Conservation (phyloP, 2,888 invertebrate species). For the Cordilura impudica region DNA sequence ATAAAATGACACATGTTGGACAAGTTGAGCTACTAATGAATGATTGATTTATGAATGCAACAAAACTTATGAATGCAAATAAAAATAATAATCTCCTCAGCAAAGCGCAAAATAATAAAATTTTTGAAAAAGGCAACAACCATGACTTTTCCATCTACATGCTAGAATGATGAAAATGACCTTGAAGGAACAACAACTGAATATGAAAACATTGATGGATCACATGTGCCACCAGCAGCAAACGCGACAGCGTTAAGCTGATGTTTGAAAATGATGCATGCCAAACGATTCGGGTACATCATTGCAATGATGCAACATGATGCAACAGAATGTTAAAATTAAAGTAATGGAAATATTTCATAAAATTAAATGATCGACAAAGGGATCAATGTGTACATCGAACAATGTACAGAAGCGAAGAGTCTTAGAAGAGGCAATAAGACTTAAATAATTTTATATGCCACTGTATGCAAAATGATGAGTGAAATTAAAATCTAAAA, state of each 20-base stretch:
- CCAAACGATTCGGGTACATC: not conserved
- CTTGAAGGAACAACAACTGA: constrained; percentile 52
- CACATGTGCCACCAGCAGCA: constrained; percentile 50
- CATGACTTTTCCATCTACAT: constrained; percentile 50
- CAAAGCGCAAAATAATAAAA: constrained; percentile 1
- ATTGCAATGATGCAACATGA: constrained; percentile 10
- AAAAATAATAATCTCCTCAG: constrained; percentile 25
- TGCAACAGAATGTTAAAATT: constrained; percentile 25
- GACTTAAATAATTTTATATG: constrained; percentile 29
- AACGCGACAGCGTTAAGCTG: constrained; percentile 45
- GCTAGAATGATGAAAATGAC: constrained; percentile 58
- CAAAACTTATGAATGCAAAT: constrained; percentile 45
- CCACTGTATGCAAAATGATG: constrained; percentile 47
- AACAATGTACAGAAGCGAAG: constrained; percentile 11
- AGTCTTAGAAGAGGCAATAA: constrained; percentile 18
- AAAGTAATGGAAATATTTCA: constrained; percentile 1
- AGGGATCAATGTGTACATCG: constrained; percentile 56
- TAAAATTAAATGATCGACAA: constrained; percentile 59
- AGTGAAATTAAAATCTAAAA: constrained; percentile 8
- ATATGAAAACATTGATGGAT: constrained; percentile 60
- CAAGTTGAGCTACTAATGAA: constrained; percentile 59
- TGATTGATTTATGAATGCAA: constrained; percentile 63
- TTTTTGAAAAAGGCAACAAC: constrained; percentile 20
- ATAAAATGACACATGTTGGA: constrained; percentile 55
- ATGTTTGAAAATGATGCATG: constrained; percentile 42